These are phyloP conservation scores for Limenitis camilla DNA, from an alignment of 2,888 invertebrate species.

Conservation along the genomic window DNA sequence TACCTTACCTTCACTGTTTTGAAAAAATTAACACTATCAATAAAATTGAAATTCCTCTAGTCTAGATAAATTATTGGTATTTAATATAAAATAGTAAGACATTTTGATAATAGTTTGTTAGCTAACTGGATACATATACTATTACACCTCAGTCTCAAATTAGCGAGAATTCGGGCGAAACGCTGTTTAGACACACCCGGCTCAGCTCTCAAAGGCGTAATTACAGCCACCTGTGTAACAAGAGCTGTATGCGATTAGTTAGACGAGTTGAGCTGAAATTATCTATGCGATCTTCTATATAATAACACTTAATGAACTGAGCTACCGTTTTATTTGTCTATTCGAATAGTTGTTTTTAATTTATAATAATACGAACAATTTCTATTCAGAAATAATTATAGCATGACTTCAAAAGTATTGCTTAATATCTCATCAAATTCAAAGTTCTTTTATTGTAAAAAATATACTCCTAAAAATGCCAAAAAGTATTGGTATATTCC, in stretches of 20 bases:
- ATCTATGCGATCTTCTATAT: constrained; percentile 10
- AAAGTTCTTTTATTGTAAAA: too few species aligned
- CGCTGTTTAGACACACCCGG: constrained; percentile 39
- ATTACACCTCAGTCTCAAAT: constrained; percentile 24
- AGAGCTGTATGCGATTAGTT: constrained; percentile 46
- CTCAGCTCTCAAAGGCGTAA: constrained; percentile 51
- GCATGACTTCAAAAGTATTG: too few species aligned
- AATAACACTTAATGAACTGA: not conserved
- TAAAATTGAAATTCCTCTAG: too few species aligned
- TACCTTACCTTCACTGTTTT: too few species aligned
- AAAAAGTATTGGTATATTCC: too few species aligned
- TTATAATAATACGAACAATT: too few species aligned
- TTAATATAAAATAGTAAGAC: not conserved
- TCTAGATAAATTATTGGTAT: not conserved
- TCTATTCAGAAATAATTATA: too few species aligned
- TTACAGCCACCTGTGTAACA: constrained; percentile 42
- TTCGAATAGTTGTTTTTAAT: too few species aligned
- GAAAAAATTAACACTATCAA: too few species aligned
- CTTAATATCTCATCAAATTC: too few species aligned
- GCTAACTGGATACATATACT: constrained; percentile 21
- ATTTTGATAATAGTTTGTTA: constrained; percentile 15
- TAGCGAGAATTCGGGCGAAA: constrained; percentile 31
- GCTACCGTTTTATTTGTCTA: too few species aligned
- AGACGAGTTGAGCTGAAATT: constrained; percentile 19
- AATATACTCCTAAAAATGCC: too few species aligned